Evolutionary conservation across 2,797 vertebrate species (phyloP).

Genomic region (Anomalospiza imberbis): DNA sequence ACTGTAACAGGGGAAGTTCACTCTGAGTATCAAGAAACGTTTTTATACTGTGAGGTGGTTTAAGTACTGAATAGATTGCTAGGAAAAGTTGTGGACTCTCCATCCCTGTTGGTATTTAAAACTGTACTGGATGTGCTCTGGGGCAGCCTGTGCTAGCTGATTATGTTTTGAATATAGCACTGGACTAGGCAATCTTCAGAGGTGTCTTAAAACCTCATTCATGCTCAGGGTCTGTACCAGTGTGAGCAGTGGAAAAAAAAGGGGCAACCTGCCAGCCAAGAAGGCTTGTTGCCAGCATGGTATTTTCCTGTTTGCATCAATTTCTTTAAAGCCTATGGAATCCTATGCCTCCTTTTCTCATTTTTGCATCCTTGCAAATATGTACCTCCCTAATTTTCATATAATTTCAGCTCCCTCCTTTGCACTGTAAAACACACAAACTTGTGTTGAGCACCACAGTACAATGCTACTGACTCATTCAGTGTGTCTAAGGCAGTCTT

Average conservation of each 20-base stretch:
- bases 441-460: background rate
- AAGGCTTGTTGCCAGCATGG: background rate
- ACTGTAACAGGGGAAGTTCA: background rate
- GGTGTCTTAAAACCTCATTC: background rate
- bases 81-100: background rate
- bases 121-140: background rate
- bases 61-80: background rate
- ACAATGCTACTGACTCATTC: background rate
- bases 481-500: background rate
- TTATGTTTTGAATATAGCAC: background rate
- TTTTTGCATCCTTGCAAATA: conserved; percentile 9
- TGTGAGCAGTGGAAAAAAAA: background rate
- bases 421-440: background rate
- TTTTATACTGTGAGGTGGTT: background rate
- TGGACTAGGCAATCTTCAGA: background rate
- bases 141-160: background rate
- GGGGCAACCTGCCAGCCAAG: background rate
- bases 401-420: background rate
- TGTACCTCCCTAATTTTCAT: background rate
- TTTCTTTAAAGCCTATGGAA: background rate
- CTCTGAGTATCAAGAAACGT: background rate
- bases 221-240: background rate
- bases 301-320: background rate
- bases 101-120: background rate
- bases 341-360: background rate